A percentile compares a stretch with the other conserved stretches of the same genome.
Conservation (phyloP, 2,113 vertebrate species). For the Microcebus lehilahytsara region DNA sequence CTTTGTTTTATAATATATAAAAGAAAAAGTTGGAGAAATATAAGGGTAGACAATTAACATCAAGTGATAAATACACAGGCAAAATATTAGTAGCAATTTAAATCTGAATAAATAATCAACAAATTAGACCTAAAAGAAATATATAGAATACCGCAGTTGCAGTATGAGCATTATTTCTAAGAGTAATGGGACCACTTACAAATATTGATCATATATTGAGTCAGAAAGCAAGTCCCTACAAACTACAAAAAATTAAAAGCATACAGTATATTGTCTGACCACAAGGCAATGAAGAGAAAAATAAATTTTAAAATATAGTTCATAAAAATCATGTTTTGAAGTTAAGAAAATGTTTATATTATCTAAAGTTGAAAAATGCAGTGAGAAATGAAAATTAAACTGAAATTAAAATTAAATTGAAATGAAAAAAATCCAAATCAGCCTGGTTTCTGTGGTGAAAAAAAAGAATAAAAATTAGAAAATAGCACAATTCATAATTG, state of each 20-base stretch:
- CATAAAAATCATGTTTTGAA: not conserved
- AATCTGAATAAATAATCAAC: not conserved
- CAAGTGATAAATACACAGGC: not conserved
- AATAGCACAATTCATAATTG: not conserved
- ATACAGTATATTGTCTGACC: not conserved
- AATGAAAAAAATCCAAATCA: not conserved
- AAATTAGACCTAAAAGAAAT: not conserved
- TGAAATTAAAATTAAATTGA: not conserved
- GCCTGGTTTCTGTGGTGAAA: too few species aligned
- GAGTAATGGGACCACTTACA: not conserved
- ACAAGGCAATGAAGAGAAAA: not conserved
- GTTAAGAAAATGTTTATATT: not conserved
- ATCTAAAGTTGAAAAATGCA: not conserved
- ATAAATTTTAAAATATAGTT: constrained; percentile 7
- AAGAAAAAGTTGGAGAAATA: not conserved
- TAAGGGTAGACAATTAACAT: not conserved
- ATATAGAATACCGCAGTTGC: not conserved
- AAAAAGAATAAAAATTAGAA: not conserved
- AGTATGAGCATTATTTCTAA: not conserved
- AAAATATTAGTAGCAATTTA: not conserved
- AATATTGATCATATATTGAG: constrained; percentile 24
- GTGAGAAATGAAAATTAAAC: not conserved
- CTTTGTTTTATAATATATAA: not conserved
- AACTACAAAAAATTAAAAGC: constrained; percentile 14
- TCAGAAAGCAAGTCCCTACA: not conserved